Base-by-base conservation (phyloP, 1,140 invertebrate species). In the Dendroctonus ponderosae region DNA sequence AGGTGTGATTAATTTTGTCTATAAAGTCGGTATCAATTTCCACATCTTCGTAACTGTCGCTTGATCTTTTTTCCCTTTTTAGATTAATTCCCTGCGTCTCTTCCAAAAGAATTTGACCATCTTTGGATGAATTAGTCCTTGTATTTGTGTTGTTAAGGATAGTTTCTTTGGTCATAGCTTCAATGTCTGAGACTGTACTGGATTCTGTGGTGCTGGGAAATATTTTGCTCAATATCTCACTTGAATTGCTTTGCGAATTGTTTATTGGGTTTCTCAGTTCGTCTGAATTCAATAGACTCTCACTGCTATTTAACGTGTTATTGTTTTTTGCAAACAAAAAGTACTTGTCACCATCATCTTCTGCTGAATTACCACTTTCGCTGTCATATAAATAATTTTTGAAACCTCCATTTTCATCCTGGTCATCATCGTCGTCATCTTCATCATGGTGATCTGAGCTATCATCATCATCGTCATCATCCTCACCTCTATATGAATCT, bases 1-100 rank as follows among this genome's bases (percentile, higher is more conserved):
- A 62, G 7, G 59, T 61, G 46, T 68, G 66, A n/a, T 62, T 58
- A 43, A 68, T 68, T 43, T 63, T 68, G 38, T 69, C 62, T 5
- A 69, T 60, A 48, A 69, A 64, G 7, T 54, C 51, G 7, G 43
- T 53, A 65, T 65, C 67, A 49, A 60, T 54, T 9, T 64, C 57
- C 5, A 60, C 11, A 43, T 58, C 60, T 46, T 61, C 62, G 37
- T 49, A 60, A 9, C 41, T 26, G 37, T 42, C 12, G 12, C 43
- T 59, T 5, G 41, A 42, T 56, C 7, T 62, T 59, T 50, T 66
- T 63, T 12, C 60, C 44, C 1, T 54, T 14, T n/a, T 46, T 11
- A 46, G 8, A 46, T 9, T 9, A 46, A 12, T 46, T 46, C 12
- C 43, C 8, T 46, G 12, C 4, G 12, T 11, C 43, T 46, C 43